Evolutionary conservation across 1,140 invertebrate species (phyloP).

Genomic region (Spodoptera frugiperda): DNA sequence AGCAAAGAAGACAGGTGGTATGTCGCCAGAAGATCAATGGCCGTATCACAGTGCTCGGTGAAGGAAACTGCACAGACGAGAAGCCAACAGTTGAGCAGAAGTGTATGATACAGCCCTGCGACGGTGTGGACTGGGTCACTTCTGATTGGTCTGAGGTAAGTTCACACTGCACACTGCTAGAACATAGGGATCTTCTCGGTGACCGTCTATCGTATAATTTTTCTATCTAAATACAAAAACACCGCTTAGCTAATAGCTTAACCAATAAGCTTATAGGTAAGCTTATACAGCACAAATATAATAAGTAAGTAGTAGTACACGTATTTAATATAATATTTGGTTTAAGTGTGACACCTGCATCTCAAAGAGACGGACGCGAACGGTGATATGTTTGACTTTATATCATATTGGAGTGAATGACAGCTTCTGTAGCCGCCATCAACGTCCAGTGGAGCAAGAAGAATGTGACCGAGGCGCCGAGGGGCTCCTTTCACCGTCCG

Average conservation of each 20-base stretch:
- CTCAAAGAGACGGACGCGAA: conserved; percentile 90
- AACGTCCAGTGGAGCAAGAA: conserved; percentile 87
- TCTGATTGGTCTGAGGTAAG: conserved; percentile 96
- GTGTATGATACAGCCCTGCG: conserved; percentile 94
- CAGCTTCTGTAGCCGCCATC: conserved; percentile 88
- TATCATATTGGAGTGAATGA: conserved; percentile 90
- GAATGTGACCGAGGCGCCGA: conserved; percentile 87
- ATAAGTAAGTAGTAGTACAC: too few relatives aligned
- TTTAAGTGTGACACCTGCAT: conserved; percentile 92
- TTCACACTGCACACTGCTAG: conserved; percentile 23
- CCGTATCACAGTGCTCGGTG: conserved; percentile 90
- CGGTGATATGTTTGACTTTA: conserved; percentile 91
- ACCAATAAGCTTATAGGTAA: too few relatives aligned
- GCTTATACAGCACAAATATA: too few relatives aligned
- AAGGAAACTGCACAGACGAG: conserved; percentile 89
- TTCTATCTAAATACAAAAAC: too few relatives aligned
- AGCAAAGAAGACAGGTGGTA: conserved; percentile 90
- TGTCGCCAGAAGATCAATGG: conserved; percentile 92
- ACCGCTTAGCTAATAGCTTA: too few relatives aligned
- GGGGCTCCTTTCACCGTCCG: conserved; percentile 87
- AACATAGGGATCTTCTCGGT: too few relatives aligned
- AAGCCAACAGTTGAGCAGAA: conserved; percentile 90
- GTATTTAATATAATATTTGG: neutral
- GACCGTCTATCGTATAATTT: too few relatives aligned
- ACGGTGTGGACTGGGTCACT: conserved; percentile 96